Evolutionary conservation across 2,113 vertebrate genomes (phyloP), one percentile per base, ranked within the genome.

Genomic region (Albula glossodonta): DNA sequence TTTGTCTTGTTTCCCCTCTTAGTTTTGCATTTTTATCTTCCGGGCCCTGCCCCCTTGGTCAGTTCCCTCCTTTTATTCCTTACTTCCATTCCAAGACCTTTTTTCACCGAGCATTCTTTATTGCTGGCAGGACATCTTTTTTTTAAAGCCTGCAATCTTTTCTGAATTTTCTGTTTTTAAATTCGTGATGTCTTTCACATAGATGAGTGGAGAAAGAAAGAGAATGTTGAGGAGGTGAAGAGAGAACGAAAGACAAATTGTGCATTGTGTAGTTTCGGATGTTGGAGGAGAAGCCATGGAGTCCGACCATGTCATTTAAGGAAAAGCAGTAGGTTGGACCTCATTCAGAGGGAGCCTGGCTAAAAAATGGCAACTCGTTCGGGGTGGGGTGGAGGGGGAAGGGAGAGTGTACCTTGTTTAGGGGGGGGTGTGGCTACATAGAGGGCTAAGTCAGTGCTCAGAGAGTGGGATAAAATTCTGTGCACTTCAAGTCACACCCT

Each of bases 401-500:
- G 11, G 17, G 56, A 60, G 5, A 3, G 11, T 41, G 31, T 41
- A 60, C 56, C 56, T 60, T 15, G 4, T 60, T 70, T 70, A 70
- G 19, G 17, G 63, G 63, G 31, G 19, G 63, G 22, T 70, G 63
- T 70, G 63, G 63, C 19, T 5, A 70, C 17, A n/a, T 22, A 92
- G 83, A 90, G 57, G 87, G 90, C 89, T 90, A 15, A 94, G 93
- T 93, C 93, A 92, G 90, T 91, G 91, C 90, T 88, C 89, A 88
- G 92, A 92, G 92, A 91, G 91, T 89, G 86, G 91, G 91, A 94
- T 88, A 94, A 92, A 94, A 95, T 94, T 92, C 94, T 93, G 95
- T 93, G 94, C 93, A 94, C 93, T 92, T 93, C 94, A 90, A 94
- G 92, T 92, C 91, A 91, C 92, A 93, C 92, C 92, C 93, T 95